phyloP scores from a whole-genome alignment of 2,797 vertebrate genomes.

The Sebastes matsubarae region DNA sequence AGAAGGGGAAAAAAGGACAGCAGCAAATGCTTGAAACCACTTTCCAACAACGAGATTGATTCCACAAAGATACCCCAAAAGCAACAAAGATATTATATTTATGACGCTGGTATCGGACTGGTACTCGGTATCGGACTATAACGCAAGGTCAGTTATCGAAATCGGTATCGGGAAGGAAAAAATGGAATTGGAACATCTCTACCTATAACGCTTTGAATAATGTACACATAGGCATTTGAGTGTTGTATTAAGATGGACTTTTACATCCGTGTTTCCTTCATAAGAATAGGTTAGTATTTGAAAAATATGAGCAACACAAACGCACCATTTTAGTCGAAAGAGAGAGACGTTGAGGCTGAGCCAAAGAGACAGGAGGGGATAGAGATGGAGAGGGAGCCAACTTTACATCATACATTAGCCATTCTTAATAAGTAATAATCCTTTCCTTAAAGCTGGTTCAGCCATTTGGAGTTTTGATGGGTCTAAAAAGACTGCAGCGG shows the following conservation, averaged over 20 bases:
- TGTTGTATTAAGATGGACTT: not conserved
- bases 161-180: too few relatives aligned
- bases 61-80: too few relatives aligned
- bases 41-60: too few relatives aligned
- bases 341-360: conserved; percentile 33
- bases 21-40: too few relatives aligned
- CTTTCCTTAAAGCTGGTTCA: conserved; percentile 67
- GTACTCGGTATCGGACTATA: too few relatives aligned
- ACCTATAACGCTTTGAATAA: not conserved
- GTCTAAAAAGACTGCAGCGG: conserved; percentile 66
- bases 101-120: too few relatives aligned
- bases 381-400: conserved; percentile 45
- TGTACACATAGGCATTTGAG: not conserved
- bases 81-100: too few relatives aligned
- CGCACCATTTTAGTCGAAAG: conserved; percentile 6
- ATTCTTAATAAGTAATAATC: conserved; percentile 78
- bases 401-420: conserved; percentile 72
- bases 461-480: conserved; percentile 71
- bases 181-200: too few relatives aligned
- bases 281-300: not conserved
- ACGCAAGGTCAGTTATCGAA: too few relatives aligned
- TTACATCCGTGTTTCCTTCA: not conserved
- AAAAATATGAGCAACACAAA: conserved; percentile 27
- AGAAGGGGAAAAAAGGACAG: too few relatives aligned
- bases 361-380: conserved; percentile 42